Evolutionary conservation across 2,113 vertebrate genomes (phyloP).

Genomic region (Microtus ochrogaster): DNA sequence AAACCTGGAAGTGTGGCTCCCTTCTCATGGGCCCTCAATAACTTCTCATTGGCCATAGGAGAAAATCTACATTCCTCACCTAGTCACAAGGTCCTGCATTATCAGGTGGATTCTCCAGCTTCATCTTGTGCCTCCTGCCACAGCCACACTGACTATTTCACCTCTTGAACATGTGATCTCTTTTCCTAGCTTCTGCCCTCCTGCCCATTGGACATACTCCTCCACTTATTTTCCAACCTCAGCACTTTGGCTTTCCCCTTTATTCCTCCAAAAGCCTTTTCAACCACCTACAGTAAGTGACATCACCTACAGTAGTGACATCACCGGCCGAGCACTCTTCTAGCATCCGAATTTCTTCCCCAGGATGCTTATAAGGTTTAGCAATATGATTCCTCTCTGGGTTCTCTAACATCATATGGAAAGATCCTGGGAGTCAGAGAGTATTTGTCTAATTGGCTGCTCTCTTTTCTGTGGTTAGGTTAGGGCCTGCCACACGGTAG

Average conservation of each 20-base stretch:
- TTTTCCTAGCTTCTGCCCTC: neutral
- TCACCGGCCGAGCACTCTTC: neutral
- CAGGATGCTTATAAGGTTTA: neutral
- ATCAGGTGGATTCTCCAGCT: neutral
- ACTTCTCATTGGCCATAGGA: neutral
- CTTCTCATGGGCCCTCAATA: neutral
- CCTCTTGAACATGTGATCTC: neutral
- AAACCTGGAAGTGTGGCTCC: neutral
- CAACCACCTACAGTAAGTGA: neutral
- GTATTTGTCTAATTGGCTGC: neutral
- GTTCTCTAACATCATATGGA: neutral
- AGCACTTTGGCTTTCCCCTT: neutral
- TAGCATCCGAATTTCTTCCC: constrained; percentile 6
- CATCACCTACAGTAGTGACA: neutral
- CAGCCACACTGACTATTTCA: neutral
- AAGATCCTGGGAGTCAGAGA: neutral
- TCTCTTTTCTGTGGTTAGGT: neutral
- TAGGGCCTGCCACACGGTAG: neutral
- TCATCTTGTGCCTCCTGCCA: neutral
- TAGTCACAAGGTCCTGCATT: neutral
- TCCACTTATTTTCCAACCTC: neutral
- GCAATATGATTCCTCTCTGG: neutral
- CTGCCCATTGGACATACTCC: neutral
- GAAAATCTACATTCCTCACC: neutral
- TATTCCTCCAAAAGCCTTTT: constrained; percentile 4